Percentiles rank a stretch among this genome's conserved stretches.
These are phyloP conservation scores for Typhlomys cinereus DNA, from an alignment of 2,113 vertebrate genomes.

Conservation along the genomic window DNA sequence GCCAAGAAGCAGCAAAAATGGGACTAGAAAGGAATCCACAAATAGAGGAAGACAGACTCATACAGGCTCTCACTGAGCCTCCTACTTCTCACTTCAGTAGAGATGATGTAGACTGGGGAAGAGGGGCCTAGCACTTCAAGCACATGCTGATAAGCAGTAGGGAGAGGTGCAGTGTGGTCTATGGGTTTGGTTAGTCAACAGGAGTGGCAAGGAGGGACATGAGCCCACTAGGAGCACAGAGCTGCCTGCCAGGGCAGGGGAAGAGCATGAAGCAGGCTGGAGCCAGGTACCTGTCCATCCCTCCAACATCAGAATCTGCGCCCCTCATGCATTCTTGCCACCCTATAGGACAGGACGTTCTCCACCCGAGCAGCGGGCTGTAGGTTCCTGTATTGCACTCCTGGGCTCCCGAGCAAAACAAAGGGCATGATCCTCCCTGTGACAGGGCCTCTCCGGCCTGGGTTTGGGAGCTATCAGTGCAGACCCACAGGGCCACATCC, in stretches of 20 bases:
- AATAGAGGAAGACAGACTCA: neutral
- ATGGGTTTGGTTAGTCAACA: neutral
- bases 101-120: neutral
- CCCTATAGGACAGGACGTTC: neutral
- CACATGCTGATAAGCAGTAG: rapidly evolving
- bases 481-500: neutral
- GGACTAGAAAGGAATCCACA: neutral
- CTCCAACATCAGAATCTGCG: neutral
- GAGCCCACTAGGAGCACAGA: neutral
- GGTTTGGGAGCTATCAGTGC: neutral
- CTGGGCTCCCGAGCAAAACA: neutral
- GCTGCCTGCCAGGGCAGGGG: neutral
- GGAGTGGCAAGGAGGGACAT: neutral
- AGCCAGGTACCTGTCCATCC: neutral
- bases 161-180: neutral
- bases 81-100: neutral
- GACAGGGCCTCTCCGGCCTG: neutral
- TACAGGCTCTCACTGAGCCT: too few species aligned
- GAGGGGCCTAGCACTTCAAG: neutral
- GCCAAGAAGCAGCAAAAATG: neutral
- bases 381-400: neutral
- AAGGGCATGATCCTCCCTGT: neutral
- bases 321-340: neutral
- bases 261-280: neutral
- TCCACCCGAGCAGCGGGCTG: neutral